phyloP scores from a whole-genome alignment of 92 coral and sea anemone genomes.

The Pocillopora grandis region DNA sequence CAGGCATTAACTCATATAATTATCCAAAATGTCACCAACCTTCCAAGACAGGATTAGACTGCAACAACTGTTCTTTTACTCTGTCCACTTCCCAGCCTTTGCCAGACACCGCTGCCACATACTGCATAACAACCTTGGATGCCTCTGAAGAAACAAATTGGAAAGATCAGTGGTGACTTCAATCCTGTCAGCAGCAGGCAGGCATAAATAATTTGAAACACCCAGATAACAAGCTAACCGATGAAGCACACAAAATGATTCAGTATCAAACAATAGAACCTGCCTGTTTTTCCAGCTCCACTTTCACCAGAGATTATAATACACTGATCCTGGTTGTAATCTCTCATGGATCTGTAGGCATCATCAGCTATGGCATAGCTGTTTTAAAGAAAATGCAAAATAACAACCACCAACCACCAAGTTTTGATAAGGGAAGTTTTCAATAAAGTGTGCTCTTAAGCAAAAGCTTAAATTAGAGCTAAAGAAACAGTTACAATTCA shows the following conservation, averaged over 20 bases:
- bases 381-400: background rate
- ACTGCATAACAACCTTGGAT: conserved; percentile 98
- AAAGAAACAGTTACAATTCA: background rate
- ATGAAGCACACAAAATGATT: too few species aligned
- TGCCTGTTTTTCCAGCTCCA: conserved; percentile 99
- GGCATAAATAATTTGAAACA: too few species aligned
- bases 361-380: conserved; percentile 98
- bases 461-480: too few species aligned
- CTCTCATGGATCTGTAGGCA: conserved; percentile 98
- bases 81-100: conserved; percentile 95
- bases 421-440: too few species aligned
- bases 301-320: conserved; percentile 98
- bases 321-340: conserved; percentile 96
- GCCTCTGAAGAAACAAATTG: conserved; percentile 72
- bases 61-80: conserved; percentile 96
- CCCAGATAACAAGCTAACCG: too few species aligned
- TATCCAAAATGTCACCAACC: conserved; percentile 40
- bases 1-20: background rate
- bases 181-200: background rate
- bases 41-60: conserved; percentile 95
- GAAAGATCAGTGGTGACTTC: background rate
- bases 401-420: too few species aligned
- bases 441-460: too few species aligned
- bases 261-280: background rate
- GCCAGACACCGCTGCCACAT: conserved; percentile 98